These are phyloP conservation scores for Apeira syringaria DNA, from an alignment of 2,888 invertebrate genomes.

Conservation along the genomic window DNA sequence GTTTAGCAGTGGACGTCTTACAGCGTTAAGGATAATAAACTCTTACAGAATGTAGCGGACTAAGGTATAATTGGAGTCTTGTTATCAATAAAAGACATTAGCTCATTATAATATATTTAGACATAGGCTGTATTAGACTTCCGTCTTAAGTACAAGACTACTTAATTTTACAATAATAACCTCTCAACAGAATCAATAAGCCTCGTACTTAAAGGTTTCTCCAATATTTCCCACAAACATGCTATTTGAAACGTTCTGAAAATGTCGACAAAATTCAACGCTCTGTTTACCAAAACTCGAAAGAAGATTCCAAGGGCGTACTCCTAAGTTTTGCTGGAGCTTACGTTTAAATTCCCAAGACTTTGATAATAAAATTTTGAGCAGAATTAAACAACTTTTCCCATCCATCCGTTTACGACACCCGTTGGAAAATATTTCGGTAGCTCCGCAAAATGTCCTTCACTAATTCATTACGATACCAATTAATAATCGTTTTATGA, in stretches of 20 bases:
- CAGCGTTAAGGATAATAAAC: too few relatives aligned
- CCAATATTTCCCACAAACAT: conserved; percentile 17
- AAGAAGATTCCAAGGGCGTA: conserved; percentile 26
- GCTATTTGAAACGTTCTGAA: conserved; percentile 14
- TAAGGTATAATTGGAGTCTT: too few relatives aligned
- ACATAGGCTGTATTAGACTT: too few relatives aligned
- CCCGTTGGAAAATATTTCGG: conserved; percentile 39
- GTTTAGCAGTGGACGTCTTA: too few relatives aligned
- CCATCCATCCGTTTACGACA: conserved; percentile 41
- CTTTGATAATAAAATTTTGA: conserved; percentile 46
- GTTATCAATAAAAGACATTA: too few relatives aligned
- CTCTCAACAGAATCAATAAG: neutral
- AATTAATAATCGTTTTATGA: conserved; percentile 23
- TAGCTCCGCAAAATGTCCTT: conserved; percentile 45
- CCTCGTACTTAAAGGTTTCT: neutral
- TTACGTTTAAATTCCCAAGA: conserved; percentile 32
- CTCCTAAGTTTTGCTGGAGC: conserved; percentile 24
- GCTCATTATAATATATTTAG: too few relatives aligned
- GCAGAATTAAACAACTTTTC: conserved; percentile 43
- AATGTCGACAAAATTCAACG: conserved; percentile 20
- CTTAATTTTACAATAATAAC: neutral
- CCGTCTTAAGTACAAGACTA: too few relatives aligned
- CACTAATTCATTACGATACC: conserved; percentile 46
- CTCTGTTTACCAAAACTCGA: conserved; percentile 31
- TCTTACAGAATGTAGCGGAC: too few relatives aligned